Percentiles rank a stretch among this genome's conserved stretches.
These are phyloP conservation scores for Candidula unifasciata DNA, from an alignment of 2,888 invertebrate species.

Conservation along the genomic window DNA sequence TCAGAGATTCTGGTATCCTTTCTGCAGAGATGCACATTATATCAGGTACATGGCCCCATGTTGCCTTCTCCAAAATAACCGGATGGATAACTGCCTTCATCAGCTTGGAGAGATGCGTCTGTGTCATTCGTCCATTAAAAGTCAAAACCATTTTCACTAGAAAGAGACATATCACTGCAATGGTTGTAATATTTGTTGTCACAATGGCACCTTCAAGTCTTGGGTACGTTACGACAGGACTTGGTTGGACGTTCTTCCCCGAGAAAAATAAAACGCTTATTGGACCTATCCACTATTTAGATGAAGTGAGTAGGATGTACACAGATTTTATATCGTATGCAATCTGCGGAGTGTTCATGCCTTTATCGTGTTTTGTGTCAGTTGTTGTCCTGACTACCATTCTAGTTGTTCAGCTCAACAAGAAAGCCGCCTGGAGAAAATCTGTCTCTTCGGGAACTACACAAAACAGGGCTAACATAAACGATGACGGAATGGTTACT, in stretches of 20 bases:
- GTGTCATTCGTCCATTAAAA: slow-evolving; percentile 16
- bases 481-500: neutral
- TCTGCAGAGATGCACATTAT: neutral
- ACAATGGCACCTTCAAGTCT: neutral
- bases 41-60: slow-evolving; percentile 20
- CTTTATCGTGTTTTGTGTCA: neutral
- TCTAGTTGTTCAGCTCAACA: neutral
- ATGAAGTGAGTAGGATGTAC: neutral
- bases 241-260: neutral
- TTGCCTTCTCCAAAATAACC: slow-evolving; percentile 9
- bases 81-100: slow-evolving; percentile 19
- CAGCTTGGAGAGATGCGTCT: slow-evolving; percentile 13
- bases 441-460: neutral
- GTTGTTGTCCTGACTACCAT: neutral
- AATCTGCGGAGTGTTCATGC: slow-evolving; percentile 28
- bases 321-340: neutral
- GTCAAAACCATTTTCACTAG: slow-evolving; percentile 19
- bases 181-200: neutral
- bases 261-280: neutral
- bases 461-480: neutral
- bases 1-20: neutral
- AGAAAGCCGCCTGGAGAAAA: slow-evolving; percentile 5
- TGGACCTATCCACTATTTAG: neutral
- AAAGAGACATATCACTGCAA: neutral
- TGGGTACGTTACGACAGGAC: neutral